phyloP scores from a whole-genome alignment of 37 sponge, comb jelly and placozoan genomes.

The Axinella damicornis region DNA sequence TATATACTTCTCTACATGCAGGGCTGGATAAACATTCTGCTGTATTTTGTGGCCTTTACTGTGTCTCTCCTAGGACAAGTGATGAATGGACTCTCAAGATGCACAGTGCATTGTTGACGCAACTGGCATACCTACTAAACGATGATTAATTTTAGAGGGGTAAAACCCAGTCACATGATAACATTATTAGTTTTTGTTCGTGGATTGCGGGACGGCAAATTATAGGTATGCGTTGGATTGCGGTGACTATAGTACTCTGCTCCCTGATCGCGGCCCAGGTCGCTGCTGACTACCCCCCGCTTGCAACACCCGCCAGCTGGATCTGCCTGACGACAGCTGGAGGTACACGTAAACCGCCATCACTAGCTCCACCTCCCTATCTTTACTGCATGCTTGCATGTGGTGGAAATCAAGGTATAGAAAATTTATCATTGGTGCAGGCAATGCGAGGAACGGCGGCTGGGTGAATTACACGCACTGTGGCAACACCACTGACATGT shows the following conservation, averaged over 20 bases:
- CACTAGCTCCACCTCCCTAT: not conserved
- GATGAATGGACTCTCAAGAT: conserved; percentile 69
- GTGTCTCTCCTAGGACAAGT: conserved; percentile 52
- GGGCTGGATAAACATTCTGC: conserved; percentile 69
- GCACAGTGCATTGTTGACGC: conserved; percentile 33
- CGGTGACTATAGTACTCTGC: too few species aligned
- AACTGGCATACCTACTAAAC: too few species aligned
- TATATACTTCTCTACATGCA: not conserved
- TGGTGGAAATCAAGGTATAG: not conserved
- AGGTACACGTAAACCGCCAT: too few species aligned
- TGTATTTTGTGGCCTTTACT: conserved; percentile 55
- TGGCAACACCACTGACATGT: not conserved
- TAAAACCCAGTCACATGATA: too few species aligned
- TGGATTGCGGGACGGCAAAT: too few species aligned
- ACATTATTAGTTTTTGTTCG: too few species aligned
- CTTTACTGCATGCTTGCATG: not conserved
- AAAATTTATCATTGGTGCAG: not conserved
- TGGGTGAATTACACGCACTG: conserved; percentile 14
- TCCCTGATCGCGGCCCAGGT: too few species aligned
- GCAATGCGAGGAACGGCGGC: conserved; percentile 8
- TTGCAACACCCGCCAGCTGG: conserved; percentile 10
- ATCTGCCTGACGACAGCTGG: conserved; percentile 31
- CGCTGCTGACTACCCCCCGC: not conserved
- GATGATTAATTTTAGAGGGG: too few species aligned
- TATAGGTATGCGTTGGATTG: too few species aligned